Conservation (phyloP, 2,888 invertebrate genomes). For the Plemyria rubiginata region DNA sequence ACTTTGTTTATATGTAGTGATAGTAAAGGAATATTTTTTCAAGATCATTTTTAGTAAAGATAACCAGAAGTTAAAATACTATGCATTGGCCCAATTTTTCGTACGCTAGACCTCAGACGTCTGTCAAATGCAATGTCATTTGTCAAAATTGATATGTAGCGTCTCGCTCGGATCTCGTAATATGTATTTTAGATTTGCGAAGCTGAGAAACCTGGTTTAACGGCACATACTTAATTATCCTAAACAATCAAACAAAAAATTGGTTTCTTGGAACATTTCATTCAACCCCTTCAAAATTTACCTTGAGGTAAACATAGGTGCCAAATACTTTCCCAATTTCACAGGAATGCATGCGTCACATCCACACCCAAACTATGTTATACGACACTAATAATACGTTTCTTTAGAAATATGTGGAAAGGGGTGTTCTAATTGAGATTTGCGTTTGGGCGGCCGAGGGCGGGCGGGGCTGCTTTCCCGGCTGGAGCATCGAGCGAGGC, state of each 20-base stretch:
- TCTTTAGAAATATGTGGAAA: conserved; percentile 57
- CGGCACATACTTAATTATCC: no score
- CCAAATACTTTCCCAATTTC: conserved; percentile 22
- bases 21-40: conserved; percentile 10
- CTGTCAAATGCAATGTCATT: conserved; percentile 42
- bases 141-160: conserved; percentile 40
- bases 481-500: conserved; percentile 55
- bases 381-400: conserved; percentile 57
- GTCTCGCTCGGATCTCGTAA: conserved; percentile 12
- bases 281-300: conserved; percentile 24
- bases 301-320: conserved; percentile 27
- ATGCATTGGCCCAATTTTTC: conserved; percentile 39
- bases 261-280: conserved; percentile 5
- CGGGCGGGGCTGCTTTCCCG: conserved; percentile 71
- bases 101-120: conserved; percentile 40
- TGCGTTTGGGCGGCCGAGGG: conserved; percentile 62
- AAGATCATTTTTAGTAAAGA: not conserved
- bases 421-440: conserved; percentile 57
- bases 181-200: conserved; percentile 34
- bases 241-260: no score
- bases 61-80: not conserved
- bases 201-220: not conserved
- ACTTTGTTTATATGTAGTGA: no score
- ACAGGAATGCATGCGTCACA: conserved; percentile 41
- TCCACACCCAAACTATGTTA: conserved; percentile 44